Percentiles rank a stretch among this genome's conserved stretches.
These are phyloP conservation scores for Dolichoris vasculosae DNA, from an alignment of 1,140 invertebrate species.

Conservation along the genomic window DNA sequence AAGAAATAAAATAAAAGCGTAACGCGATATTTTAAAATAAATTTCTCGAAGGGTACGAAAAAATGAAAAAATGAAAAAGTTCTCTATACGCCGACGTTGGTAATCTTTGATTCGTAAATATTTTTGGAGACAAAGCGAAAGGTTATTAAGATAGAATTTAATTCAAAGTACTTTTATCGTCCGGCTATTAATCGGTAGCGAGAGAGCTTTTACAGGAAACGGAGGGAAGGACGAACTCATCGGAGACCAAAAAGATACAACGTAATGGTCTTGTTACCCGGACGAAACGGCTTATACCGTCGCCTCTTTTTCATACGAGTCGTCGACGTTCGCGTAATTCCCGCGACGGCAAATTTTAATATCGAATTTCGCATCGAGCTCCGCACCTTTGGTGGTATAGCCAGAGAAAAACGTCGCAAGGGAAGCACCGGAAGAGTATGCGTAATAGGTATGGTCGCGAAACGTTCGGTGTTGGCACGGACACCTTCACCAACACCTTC, in stretches of 20 bases:
- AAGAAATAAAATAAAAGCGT: too few species aligned
- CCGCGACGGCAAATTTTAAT: constrained; percentile 68
- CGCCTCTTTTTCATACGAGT: constrained; percentile 50
- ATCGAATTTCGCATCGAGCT: constrained; percentile 72
- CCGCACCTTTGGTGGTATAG: constrained; percentile 30
- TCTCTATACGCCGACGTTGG: too few species aligned
- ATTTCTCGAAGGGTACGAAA: too few species aligned
- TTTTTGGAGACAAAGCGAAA: background rate
- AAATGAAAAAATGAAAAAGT: too few species aligned
- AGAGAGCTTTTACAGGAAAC: background rate
- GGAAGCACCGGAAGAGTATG: constrained; percentile 48
- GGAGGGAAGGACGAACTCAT: background rate
- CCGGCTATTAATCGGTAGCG: constrained; percentile 2
- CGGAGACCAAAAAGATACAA: constrained; percentile 58
- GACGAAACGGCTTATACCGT: constrained; percentile 64
- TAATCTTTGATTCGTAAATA: too few species aligned
- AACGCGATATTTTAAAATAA: too few species aligned
- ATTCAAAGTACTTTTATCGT: background rate
- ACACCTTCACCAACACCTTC: background rate
- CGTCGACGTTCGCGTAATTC: constrained; percentile 65
- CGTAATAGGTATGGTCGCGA: background rate
- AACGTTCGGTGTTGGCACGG: background rate
- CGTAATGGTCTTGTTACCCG: constrained; percentile 68
- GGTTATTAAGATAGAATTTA: background rate
- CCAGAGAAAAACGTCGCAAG: constrained; percentile 49